These are phyloP conservation scores for Carapus acus DNA, from an alignment of 2,797 vertebrate genomes.

Conservation along the genomic window DNA sequence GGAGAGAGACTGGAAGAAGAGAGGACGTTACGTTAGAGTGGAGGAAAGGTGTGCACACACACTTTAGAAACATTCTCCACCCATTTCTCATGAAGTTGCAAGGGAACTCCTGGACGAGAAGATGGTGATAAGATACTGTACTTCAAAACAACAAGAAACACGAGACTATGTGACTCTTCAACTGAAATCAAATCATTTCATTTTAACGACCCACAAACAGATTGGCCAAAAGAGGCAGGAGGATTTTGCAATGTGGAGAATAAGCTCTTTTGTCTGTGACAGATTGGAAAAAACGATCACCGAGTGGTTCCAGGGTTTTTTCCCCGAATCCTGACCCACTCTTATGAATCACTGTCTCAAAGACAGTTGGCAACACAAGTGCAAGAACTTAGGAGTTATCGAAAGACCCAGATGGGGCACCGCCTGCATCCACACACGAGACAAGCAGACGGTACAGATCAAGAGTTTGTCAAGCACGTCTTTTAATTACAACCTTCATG, in stretches of 20 bases:
- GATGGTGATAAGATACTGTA: conserved; percentile 28
- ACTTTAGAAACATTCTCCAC: conserved; percentile 35
- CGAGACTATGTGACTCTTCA: conserved; percentile 32
- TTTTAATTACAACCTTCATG: conserved; percentile 35
- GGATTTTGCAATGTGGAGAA: conserved; percentile 58
- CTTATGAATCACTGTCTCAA: conserved; percentile 51
- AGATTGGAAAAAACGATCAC: conserved; percentile 59
- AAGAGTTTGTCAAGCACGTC: conserved; percentile 23
- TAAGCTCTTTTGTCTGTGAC: conserved; percentile 56
- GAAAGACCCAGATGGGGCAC: conserved; percentile 25
- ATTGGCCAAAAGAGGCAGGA: conserved; percentile 43
- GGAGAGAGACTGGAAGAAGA: conserved; percentile 75
- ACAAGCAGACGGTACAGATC: conserved; percentile 4
- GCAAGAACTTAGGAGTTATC: conserved; percentile 42
- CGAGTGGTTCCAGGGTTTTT: conserved; percentile 57
- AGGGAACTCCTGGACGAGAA: conserved; percentile 42
- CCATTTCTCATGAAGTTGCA: conserved; percentile 37
- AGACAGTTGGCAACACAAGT: conserved; percentile 42
- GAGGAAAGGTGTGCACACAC: no score
- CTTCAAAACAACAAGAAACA: conserved; percentile 49
- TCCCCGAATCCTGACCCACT: conserved; percentile 54
- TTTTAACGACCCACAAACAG: conserved; percentile 50
- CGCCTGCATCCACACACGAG: conserved; percentile 21
- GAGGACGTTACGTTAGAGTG: no score
- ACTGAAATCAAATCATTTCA: conserved; percentile 53